Conservation (phyloP, 1,140 invertebrate species). For the Parapsyche elsis region DNA sequence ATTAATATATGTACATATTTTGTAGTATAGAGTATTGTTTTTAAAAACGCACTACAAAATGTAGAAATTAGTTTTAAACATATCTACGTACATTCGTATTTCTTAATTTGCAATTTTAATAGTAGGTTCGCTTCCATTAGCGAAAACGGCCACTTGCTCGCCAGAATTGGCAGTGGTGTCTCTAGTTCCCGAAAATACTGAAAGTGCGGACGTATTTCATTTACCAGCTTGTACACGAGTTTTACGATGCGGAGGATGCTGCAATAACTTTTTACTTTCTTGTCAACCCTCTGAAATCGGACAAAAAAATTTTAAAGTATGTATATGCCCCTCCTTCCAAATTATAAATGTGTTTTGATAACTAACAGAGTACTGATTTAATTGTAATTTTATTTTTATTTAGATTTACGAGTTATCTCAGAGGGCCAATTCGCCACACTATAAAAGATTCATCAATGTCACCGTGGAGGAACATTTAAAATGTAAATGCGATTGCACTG, state of each 20-base stretch:
- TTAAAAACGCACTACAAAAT: too few relatives aligned
- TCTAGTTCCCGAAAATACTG: background rate
- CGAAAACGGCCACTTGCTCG: slow-evolving; percentile 12
- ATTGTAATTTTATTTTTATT: slow-evolving; percentile 28
- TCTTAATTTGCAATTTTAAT: background rate
- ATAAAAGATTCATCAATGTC: background rate
- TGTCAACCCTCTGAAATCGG: slow-evolving; percentile 17
- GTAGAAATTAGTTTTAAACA: too few relatives aligned
- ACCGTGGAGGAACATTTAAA: slow-evolving; percentile 29
- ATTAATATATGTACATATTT: too few relatives aligned
- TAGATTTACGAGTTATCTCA: slow-evolving; percentile 31
- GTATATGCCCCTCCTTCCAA: background rate
- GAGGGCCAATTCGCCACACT: background rate
- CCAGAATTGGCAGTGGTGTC: slow-evolving; percentile 27
- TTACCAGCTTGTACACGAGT: slow-evolving; percentile 37
- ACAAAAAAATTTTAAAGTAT: slow-evolving; percentile 15
- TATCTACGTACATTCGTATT: too few relatives aligned
- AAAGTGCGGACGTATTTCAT: background rate
- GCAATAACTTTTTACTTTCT: slow-evolving; percentile 9
- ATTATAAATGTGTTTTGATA: too few relatives aligned
- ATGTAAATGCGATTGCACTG: slow-evolving; percentile 24
- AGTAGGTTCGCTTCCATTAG: background rate
- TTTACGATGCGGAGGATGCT: slow-evolving; percentile 31
- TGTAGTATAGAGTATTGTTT: too few relatives aligned
- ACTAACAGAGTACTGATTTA: slow-evolving; percentile 20